Evolutionary conservation across 2,888 invertebrate species (phyloP), one percentile per base, ranked within the genome.

Genomic region (Eupithecia inturbata): DNA sequence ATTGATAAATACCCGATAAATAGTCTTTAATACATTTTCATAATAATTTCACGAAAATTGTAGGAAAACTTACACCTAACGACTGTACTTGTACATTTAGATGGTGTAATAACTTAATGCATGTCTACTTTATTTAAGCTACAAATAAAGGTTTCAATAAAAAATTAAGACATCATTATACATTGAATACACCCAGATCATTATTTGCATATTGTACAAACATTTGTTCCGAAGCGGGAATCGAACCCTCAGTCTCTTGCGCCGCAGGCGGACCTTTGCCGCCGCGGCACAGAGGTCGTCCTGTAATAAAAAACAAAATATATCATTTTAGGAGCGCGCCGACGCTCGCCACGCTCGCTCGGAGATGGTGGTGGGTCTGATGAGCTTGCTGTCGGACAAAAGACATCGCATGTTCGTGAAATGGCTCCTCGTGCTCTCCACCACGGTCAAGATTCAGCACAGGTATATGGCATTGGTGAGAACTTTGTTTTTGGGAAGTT

Each of bases 381-480:
- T 95, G 92, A 91, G 88, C 70, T 77, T 92, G 22, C 77, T 95
- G 67, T 92, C 93, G 12, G 85, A 81, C n/a, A 87, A 87, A 68
- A 81, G 88, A 1, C 92, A 91, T 75, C 83, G 82, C 1, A 85
- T 84, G 57, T 85, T 87, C 66, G 85, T 93, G 0, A 88, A 87
- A 72, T 95, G 95, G 95, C 69, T 95, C 16, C 85, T 94, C 3
- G 84, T 86, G 77, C 82, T 95, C 22, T 91, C 92, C 3, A 86
- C 86, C 28, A 90, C 91, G 2, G 70, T 88, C 6, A 92, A 89
- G 85, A 75, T 90, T 9, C 63, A 82, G 19, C 92, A 94, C 82
- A 86, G 95, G 39, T 92, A 92, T 70, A 82, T 94, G 74, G 92
- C 95, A 68, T 63, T 95, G 83, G 95, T 95, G 87, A 77, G 57